Conservation (phyloP, 2,797 vertebrate genomes). For the Cossypha caffra region DNA sequence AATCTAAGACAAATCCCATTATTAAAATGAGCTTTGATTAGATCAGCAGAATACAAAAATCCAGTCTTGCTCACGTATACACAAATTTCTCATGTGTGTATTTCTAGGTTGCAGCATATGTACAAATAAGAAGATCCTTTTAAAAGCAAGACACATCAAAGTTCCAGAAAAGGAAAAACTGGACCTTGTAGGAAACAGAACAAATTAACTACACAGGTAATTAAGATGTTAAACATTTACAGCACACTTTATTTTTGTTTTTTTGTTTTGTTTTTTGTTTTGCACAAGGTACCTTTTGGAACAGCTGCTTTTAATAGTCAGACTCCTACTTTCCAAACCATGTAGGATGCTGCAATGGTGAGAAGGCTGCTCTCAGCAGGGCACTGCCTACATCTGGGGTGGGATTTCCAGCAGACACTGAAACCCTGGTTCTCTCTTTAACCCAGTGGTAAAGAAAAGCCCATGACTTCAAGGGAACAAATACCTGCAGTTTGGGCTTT, state of each 20-base stretch:
- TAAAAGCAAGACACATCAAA: not conserved
- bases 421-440: not conserved
- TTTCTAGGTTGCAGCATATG: not conserved
- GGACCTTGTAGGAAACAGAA: not conserved
- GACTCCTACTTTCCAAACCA: not conserved
- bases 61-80: not conserved
- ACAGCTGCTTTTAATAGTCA: not conserved
- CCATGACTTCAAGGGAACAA: not conserved
- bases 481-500: not conserved
- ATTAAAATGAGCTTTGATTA: slow-evolving; percentile 36
- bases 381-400: fast-evolving
- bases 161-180: not conserved
- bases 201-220: not conserved
- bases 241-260: fast-evolving
- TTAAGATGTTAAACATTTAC: not conserved
- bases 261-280: not conserved
- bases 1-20: slow-evolving; percentile 46
- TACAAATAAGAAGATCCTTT: not conserved
- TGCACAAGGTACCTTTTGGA: not conserved
- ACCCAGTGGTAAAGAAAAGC: not conserved
- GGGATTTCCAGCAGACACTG: not conserved
- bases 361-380: not conserved
- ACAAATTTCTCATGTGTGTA: not conserved
- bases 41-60: slow-evolving; percentile 18
- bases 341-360: not conserved